Percentiles rank a stretch among this genome's conserved stretches.
Evolutionary conservation across 2,113 vertebrate species (phyloP).

Genomic region (Oenanthe melanoleuca): DNA sequence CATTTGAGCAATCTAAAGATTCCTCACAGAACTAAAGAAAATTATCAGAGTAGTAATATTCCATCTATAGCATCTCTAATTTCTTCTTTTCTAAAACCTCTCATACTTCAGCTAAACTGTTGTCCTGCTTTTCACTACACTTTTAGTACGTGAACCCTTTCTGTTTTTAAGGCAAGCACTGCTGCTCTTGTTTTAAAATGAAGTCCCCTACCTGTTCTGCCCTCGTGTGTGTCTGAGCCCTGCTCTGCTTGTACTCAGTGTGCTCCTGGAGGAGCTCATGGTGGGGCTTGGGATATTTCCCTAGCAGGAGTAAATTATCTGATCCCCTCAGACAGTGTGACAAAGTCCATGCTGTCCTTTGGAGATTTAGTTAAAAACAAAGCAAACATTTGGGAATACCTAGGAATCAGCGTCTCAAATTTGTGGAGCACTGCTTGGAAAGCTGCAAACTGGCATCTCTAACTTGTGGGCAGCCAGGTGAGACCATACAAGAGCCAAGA

Average conservation of each 20-base stretch:
- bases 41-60: not conserved
- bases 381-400: not conserved
- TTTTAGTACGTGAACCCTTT: not conserved
- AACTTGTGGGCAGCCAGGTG: not conserved
- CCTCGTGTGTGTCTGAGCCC: not conserved
- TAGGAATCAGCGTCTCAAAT: not conserved
- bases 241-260: not conserved
- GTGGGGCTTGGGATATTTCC: not conserved
- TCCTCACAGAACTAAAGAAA: not conserved
- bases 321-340: not conserved
- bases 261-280: not conserved
- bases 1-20: not conserved
- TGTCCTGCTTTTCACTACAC: fast-evolving
- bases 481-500: fast-evolving
- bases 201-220: not conserved
- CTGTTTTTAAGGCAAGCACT: not conserved
- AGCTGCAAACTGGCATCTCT: not conserved
- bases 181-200: not conserved
- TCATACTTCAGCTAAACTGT: not conserved
- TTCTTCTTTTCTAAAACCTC: not conserved
- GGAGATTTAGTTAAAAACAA: not conserved
- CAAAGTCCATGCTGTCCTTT: not conserved
- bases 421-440: not conserved
- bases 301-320: not conserved
- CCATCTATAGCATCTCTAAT: not conserved